Evolutionary conservation across 2,113 vertebrate genomes (phyloP).

Genomic region (Pao palembangensis): DNA sequence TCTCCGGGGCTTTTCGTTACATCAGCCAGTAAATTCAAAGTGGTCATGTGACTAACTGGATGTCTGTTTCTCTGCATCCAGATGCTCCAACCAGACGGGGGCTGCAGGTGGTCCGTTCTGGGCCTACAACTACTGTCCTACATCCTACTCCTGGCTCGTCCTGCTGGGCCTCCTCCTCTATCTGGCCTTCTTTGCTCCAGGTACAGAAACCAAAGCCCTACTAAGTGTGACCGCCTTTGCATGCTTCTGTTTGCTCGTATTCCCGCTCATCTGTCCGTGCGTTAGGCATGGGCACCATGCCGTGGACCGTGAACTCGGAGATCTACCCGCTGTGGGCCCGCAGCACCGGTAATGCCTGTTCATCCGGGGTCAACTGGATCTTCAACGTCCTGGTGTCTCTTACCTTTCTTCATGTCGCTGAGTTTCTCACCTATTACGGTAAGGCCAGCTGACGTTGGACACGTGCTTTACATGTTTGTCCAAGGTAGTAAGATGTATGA

Average conservation of each 20-base stretch:
- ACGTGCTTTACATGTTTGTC: no score
- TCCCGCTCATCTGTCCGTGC: not conserved
- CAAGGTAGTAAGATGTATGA: no score
- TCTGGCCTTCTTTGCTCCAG: conserved; percentile 92
- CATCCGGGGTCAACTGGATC: conserved; percentile 93
- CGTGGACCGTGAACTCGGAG: conserved; percentile 98
- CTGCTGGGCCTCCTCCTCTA: conserved; percentile 91
- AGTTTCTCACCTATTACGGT: conserved; percentile 95
- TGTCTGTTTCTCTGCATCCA: conserved; percentile 37
- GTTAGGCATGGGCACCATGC: conserved; percentile 95
- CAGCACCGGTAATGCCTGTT: conserved; percentile 94
- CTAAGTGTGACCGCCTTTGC: not conserved
- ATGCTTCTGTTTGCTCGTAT: no score
- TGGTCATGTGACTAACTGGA: not conserved
- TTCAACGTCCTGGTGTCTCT: conserved; percentile 95
- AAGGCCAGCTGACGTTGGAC: conserved; percentile 5
- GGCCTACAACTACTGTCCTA: conserved; percentile 98
- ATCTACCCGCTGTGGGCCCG: conserved; percentile 98
- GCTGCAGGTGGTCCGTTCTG: conserved; percentile 75
- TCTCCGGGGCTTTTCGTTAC: no score
- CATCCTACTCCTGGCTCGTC: conserved; percentile 89
- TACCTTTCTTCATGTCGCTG: conserved; percentile 89
- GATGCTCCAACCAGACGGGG: conserved; percentile 83
- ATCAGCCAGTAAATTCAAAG: no score
- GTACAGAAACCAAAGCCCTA: conserved; percentile 59